Base-by-base conservation (phyloP, 2,888 invertebrate genomes). In the Dryobotodes eremita region DNA sequence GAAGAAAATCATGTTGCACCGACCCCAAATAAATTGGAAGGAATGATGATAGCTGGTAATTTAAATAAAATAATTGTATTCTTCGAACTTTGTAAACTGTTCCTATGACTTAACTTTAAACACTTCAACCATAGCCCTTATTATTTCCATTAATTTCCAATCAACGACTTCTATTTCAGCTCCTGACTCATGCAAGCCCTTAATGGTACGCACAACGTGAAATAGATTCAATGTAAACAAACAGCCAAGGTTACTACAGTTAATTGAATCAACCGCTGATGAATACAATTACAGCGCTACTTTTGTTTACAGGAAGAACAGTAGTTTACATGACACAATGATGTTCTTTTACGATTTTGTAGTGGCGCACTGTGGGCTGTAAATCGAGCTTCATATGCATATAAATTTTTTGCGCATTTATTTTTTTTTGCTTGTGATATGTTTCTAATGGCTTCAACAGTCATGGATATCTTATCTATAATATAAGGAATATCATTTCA, bases 211-310 rank as follows among this genome's bases (percentile, higher is more conserved):
- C 68, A n/a, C 48, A 42, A 23, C 57, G 70, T 61, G 74, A 84
- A 81, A 83, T 88, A 73, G 53, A 79, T n/a, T 64, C 55, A 80
- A 79, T 66, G 77, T 80, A 87, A 84, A 87, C 89, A 86, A 62
- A 70, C 61, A 50, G 23, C 42, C 88, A 84, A 84, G 86, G 84
- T 80, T 79, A 71, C 78, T 26, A 36, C 75, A 42, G 73, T 62
- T 86, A 83, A 84, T 84, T 78, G 79, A 86, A 79, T 79, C 71
- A 79, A 70, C 62, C 59, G 86, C 77, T 75, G 74, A 83, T 70
- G 61, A 70, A 86, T 79, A 79, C 7, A 42, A 42, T 42, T 78
- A 78, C 42, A 46, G 61, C 68, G 42, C 59, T 72, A 20, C 26
- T 65, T 57, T 50, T 71, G 66, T 79, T 46, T 55, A 71, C 46